Evolutionary conservation across 2,888 invertebrate genomes (phyloP).

Genomic region (Malacosoma neustria): DNA sequence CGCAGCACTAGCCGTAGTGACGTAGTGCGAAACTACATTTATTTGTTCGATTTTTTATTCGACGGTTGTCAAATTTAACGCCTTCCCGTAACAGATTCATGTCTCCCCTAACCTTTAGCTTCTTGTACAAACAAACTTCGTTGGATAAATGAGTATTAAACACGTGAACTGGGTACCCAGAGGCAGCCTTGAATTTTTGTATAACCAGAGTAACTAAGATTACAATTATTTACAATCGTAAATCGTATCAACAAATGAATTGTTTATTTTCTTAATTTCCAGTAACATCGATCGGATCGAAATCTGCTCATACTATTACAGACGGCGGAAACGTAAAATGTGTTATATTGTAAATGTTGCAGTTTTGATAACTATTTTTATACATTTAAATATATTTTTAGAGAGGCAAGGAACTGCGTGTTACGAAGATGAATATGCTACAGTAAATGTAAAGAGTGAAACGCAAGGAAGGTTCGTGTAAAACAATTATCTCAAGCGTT

Average conservation of each 20-base stretch:
- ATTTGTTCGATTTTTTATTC: conserved; percentile 6
- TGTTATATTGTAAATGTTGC: too few relatives aligned
- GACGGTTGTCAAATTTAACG: conserved; percentile 9
- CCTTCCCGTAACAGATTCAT: conserved; percentile 4
- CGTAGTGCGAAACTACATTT: conserved; percentile 1
- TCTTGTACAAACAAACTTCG: conserved; percentile 7
- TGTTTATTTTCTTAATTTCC: conserved; percentile 48
- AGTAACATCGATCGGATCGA: conserved; percentile 38
- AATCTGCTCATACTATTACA: conserved; percentile 2
- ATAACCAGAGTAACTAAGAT: conserved; percentile 29
- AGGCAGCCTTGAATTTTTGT: conserved; percentile 24
- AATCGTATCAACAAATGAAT: conserved; percentile 41
- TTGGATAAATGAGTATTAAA: conserved; percentile 2
- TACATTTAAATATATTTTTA: too few relatives aligned
- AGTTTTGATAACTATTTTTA: too few relatives aligned
- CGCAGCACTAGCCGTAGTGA: background rate
- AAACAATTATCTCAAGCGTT: too few relatives aligned
- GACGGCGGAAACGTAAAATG: background rate
- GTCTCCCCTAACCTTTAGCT: conserved; percentile 4
- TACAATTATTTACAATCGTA: conserved; percentile 56
- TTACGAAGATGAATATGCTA: too few relatives aligned
- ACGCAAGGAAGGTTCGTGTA: too few relatives aligned
- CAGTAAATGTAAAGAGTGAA: too few relatives aligned
- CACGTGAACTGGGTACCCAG: conserved; percentile 7
- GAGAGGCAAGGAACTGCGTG: too few relatives aligned